phyloP scores from a whole-genome alignment of 2,797 vertebrate species.

The Schizopygopsis pylzovi region DNA sequence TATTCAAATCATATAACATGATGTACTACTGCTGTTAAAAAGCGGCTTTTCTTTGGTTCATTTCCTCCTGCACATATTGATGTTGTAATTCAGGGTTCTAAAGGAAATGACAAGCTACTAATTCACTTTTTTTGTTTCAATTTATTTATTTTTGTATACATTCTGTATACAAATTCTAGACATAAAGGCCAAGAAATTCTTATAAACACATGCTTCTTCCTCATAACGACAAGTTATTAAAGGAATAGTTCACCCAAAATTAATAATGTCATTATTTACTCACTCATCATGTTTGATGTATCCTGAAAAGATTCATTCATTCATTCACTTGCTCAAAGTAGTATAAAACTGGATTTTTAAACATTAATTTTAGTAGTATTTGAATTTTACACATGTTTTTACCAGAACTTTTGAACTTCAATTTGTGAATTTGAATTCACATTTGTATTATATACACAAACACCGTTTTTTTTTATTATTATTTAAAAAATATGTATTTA shows the following conservation, averaged over 20 bases:
- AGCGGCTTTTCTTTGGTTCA: conserved; percentile 46
- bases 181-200: conserved; percentile 10
- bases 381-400: no score
- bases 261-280: background rate
- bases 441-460: no score
- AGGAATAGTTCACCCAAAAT: background rate
- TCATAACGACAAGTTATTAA: background rate
- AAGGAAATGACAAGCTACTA: conserved; percentile 45
- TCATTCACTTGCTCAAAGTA: background rate
- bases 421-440: no score
- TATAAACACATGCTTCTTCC: background rate
- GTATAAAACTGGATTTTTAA: background rate
- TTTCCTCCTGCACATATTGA: conserved; percentile 48
- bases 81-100: conserved; percentile 40
- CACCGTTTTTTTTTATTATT: no score
- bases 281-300: background rate
- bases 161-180: background rate
- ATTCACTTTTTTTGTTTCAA: conserved; percentile 37
- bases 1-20: conserved; percentile 59
- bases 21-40: conserved; percentile 57
- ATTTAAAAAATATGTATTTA: no score
- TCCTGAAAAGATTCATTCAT: no score
- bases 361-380: no score
- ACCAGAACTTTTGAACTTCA: no score
- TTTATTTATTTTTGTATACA: conserved; percentile 23